phyloP scores from a whole-genome alignment of 2,888 invertebrate species.

The Drosophila paucipuncta region DNA sequence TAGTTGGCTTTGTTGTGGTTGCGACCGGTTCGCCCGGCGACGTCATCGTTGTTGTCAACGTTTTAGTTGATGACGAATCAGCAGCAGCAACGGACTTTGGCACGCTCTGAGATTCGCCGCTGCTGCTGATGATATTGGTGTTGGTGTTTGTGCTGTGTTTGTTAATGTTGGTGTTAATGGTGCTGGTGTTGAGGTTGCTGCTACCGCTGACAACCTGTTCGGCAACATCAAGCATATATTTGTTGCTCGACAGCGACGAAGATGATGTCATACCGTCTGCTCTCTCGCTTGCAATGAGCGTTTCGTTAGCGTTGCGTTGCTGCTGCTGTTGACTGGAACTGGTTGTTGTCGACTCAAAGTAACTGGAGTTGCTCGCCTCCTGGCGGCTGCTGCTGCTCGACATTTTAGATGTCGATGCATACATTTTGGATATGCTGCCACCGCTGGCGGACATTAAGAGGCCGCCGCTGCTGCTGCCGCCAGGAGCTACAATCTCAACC shows the following conservation, averaged over 20 bases:
- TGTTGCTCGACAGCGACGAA: conserved; percentile 58
- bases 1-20: conserved; percentile 59
- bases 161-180: conserved; percentile 35
- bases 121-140: conserved; percentile 36
- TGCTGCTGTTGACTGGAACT: conserved; percentile 60
- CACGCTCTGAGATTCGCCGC: conserved; percentile 75
- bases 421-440: conserved; percentile 70
- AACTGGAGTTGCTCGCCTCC: conserved; percentile 63
- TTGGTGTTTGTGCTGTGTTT: conserved; percentile 55
- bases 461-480: conserved; percentile 29
- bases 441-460: conserved; percentile 54
- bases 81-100: conserved; percentile 62
- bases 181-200: conserved; percentile 46
- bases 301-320: conserved; percentile 58
- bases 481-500: conserved; percentile 70
- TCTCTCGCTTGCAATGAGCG: conserved; percentile 74
- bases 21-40: conserved; percentile 67
- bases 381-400: conserved; percentile 56
- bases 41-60: conserved; percentile 55
- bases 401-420: conserved; percentile 62
- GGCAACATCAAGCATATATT: conserved; percentile 50
- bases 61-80: conserved; percentile 47
- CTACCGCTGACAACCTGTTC: conserved; percentile 72
- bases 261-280: conserved; percentile 83
- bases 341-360: conserved; percentile 69